A percentile compares a stretch with the other conserved stretches of the same genome.
Conservation (phyloP, 2,888 invertebrate species). For the Aproaerema taeniolella region DNA sequence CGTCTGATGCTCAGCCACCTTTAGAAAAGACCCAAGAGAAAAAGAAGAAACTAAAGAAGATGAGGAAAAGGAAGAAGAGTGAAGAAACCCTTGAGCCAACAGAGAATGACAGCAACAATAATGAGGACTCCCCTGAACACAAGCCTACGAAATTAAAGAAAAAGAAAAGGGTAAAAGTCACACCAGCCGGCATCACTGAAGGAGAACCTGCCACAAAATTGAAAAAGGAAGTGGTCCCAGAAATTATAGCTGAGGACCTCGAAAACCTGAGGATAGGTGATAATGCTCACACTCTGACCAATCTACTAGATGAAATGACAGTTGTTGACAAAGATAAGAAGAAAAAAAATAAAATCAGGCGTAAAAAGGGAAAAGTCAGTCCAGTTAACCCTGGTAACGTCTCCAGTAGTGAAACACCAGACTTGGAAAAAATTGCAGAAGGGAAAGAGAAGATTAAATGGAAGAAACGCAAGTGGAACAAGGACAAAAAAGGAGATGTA, state of each 20-base stretch:
- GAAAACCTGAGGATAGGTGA: conserved; percentile 59
- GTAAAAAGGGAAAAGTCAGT: conserved; percentile 33
- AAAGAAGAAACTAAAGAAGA: conserved; percentile 33
- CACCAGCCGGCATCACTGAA: conserved; percentile 23
- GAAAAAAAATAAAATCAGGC: conserved; percentile 39
- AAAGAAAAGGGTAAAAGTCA: conserved; percentile 17
- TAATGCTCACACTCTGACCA: conserved; percentile 53
- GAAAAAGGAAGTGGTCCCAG: conserved; percentile 39
- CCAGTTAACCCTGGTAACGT: conserved; percentile 18
- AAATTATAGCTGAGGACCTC: conserved; percentile 45
- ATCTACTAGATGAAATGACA: conserved; percentile 57
- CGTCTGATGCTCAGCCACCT: conserved; percentile 11
- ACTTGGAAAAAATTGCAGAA: conserved; percentile 29
- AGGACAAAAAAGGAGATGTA: conserved; percentile 41
- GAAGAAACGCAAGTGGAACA: conserved; percentile 62
- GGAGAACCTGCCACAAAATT: conserved; percentile 41
- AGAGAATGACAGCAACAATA: conserved; percentile 24
- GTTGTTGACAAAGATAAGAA: conserved; percentile 54
- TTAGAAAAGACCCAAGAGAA: conserved; percentile 14
- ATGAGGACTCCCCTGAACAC: conserved; percentile 13
- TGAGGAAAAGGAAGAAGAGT: conserved; percentile 25
- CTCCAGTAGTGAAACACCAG: conserved; percentile 23
- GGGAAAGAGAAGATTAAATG: conserved; percentile 51
- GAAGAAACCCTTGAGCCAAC: conserved; percentile 21
- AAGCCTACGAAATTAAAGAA: conserved; percentile 38